Conservation (phyloP, 1,140 invertebrate genomes). For the Plutomurus gul region DNA sequence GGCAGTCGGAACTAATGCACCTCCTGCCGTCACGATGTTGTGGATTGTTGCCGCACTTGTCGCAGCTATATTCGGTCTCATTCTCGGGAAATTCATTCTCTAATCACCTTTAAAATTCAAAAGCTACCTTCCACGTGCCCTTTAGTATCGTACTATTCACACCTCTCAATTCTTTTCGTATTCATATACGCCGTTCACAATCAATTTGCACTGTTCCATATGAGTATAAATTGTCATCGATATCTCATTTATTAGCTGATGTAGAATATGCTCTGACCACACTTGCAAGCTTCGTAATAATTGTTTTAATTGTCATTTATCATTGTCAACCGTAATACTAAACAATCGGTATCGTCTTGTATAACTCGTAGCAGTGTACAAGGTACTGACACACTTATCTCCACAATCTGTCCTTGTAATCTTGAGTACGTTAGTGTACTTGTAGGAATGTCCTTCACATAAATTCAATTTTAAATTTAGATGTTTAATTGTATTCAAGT, state of each 20-base stretch:
- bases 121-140: slow-evolving; percentile 12
- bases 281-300: background rate
- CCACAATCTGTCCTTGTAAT: too few species aligned
- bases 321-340: background rate
- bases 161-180: background rate
- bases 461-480: too few species aligned
- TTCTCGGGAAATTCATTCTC: slow-evolving; percentile 62
- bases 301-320: background rate
- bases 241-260: background rate
- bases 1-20: slow-evolving; percentile 48
- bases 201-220: background rate
- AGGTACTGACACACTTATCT: too few species aligned
- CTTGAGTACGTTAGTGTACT: too few species aligned
- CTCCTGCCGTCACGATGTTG: slow-evolving; percentile 57
- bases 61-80: slow-evolving; percentile 59
- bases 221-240: background rate
- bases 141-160: background rate
- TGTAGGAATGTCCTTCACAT: too few species aligned
- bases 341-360: too few species aligned
- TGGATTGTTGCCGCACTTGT: slow-evolving; percentile 59
- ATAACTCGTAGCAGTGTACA: too few species aligned
- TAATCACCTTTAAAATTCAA: slow-evolving; percentile 54
- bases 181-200: too few species aligned
- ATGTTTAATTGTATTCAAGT: background rate
- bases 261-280: background rate